phyloP scores from a whole-genome alignment of 1,140 invertebrate genomes.

The Asbolus verrucosus region DNA sequence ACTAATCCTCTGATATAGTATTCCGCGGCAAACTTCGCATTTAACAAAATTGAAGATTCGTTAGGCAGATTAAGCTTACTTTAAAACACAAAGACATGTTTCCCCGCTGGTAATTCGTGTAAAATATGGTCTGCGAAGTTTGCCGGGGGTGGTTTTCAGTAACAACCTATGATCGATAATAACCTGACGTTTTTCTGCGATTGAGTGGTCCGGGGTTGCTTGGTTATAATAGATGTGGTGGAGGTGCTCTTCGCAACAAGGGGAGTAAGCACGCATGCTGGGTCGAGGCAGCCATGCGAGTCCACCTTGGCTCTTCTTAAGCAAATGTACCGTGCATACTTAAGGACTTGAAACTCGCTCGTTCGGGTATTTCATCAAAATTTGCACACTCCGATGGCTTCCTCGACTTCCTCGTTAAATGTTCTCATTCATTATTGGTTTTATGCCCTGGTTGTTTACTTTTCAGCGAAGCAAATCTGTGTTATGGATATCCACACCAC shows the following conservation, averaged over 20 bases:
- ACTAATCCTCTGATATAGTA: constrained; percentile 26
- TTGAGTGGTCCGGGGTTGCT: constrained; percentile 1
- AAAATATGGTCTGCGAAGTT: too few species aligned
- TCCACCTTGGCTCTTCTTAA: constrained; percentile 51
- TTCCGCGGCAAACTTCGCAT: constrained; percentile 28
- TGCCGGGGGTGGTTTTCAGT: too few species aligned
- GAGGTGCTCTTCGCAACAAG: constrained; percentile 31
- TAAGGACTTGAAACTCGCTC: constrained; percentile 47
- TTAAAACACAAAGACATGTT: too few species aligned
- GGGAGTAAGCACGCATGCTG: constrained; percentile 47
- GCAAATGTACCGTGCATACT: constrained; percentile 53
- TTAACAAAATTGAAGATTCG: constrained; percentile 33
- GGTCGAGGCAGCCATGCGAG: constrained; percentile 45
- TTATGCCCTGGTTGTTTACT: constrained; percentile 45
- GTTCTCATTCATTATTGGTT: constrained; percentile 49
- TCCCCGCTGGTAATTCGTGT: too few species aligned
- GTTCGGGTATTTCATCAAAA: constrained; percentile 51
- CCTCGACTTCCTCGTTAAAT: constrained; percentile 50
- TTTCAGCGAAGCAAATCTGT: constrained; percentile 34
- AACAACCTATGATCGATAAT: constrained; percentile 18
- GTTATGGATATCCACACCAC: constrained; percentile 35
- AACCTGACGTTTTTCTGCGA: constrained; percentile 20
- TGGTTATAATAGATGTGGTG: constrained; percentile 25
- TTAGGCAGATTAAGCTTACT: constrained; percentile 25
- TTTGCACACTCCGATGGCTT: constrained; percentile 50